Evolutionary conservation across 2,113 vertebrate genomes (phyloP).

Genomic region (Laterallus jamaicensis): DNA sequence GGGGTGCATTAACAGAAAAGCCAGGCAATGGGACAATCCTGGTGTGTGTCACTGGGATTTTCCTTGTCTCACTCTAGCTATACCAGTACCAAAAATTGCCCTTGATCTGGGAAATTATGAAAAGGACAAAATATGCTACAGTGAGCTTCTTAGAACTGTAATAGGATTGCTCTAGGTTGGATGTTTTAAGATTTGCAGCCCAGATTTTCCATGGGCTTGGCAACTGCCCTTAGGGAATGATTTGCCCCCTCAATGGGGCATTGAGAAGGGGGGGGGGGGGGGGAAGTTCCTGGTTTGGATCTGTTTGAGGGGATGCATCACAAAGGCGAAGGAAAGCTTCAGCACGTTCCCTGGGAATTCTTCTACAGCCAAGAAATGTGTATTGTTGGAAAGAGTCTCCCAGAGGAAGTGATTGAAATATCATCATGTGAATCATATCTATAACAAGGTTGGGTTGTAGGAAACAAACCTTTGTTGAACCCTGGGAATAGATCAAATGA

Average conservation of each 20-base stretch:
- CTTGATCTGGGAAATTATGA: not conserved
- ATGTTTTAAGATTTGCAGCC: not conserved
- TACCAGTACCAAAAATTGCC: not conserved
- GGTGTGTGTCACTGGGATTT: not conserved
- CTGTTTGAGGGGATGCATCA: not conserved
- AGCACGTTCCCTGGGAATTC: conserved; percentile 39
- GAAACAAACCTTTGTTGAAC: conserved; percentile 16
- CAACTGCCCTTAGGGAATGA: not conserved
- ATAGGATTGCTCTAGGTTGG: not conserved
- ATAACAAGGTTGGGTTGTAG: not conserved
- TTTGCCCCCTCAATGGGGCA: not conserved
- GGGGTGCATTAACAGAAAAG: not conserved
- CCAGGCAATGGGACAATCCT: not conserved
- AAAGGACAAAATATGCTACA: not conserved
- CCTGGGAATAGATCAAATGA: conserved; percentile 13
- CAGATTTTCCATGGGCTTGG: not conserved
- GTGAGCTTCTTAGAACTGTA: not conserved
- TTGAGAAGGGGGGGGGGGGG: not conserved
- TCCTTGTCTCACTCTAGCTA: not conserved
- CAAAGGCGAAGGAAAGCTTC: not conserved
- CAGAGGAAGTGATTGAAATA: conserved; percentile 66
- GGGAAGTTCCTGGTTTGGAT: not conserved
- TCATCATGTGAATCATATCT: conserved; percentile 43
- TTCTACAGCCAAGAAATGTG: conserved; percentile 27
- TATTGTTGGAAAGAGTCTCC: conserved; percentile 51